Percentiles rank a stretch among this genome's conserved stretches.
Evolutionary conservation across 2,888 invertebrate species (phyloP).

Genomic region (Leptinotarsa rubiginosa): DNA sequence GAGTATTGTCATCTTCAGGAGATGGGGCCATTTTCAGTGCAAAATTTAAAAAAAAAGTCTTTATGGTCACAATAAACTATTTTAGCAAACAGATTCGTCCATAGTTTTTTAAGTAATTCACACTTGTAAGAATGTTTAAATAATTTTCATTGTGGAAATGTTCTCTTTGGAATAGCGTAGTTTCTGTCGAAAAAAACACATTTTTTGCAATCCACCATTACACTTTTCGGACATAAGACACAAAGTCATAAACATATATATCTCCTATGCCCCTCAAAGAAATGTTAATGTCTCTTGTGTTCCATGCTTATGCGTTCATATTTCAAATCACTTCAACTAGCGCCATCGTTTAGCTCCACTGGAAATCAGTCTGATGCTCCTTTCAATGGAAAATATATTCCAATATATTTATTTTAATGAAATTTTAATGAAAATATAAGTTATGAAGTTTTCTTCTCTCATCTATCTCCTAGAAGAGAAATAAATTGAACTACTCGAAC

Average conservation of each 20-base stretch:
- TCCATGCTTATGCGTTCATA: no score
- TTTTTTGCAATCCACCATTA: slow-evolving; percentile 62
- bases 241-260: neutral
- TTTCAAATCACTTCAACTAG: slow-evolving; percentile 27
- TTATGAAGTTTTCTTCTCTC: no score
- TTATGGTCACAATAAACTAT: slow-evolving; percentile 42
- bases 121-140: slow-evolving; percentile 32
- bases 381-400: neutral
- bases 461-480: no score
- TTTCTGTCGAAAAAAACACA: slow-evolving; percentile 59
- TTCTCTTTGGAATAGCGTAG: slow-evolving; percentile 42
- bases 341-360: slow-evolving; percentile 37
- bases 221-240: slow-evolving; percentile 39
- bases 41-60: slow-evolving; percentile 46
- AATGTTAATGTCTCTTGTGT: no score
- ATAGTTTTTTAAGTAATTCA: slow-evolving; percentile 35
- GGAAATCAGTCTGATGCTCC: slow-evolving; percentile 10
- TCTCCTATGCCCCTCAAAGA: no score
- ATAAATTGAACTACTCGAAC: no score
- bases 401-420: no score
- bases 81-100: slow-evolving; percentile 41
- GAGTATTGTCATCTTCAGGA: slow-evolving; percentile 81
- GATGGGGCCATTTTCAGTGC: slow-evolving; percentile 76
- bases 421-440: no score
- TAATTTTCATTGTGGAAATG: slow-evolving; percentile 34